Conservation (phyloP, 2,888 invertebrate species). For the Cremastinae sp. region DNA sequence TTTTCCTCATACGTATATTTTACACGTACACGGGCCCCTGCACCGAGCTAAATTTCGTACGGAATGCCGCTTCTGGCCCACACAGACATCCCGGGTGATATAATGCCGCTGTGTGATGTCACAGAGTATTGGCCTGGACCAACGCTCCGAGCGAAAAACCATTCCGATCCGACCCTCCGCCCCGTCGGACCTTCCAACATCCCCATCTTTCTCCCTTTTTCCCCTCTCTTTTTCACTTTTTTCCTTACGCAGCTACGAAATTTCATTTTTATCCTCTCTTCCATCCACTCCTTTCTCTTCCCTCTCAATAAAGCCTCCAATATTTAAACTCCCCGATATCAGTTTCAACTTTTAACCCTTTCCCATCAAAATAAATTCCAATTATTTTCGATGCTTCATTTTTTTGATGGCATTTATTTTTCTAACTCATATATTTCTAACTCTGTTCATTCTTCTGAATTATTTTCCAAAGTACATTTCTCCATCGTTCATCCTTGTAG, state of each 20-base stretch:
- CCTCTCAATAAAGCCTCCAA: too few relatives aligned
- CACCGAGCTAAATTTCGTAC: constrained; percentile 37
- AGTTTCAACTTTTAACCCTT: too few relatives aligned
- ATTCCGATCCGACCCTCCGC: constrained; percentile 21
- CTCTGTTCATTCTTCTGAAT: too few relatives aligned
- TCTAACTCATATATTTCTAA: too few relatives aligned
- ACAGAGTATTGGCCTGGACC: constrained; percentile 30
- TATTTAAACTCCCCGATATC: too few relatives aligned
- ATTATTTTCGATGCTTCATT: too few relatives aligned
- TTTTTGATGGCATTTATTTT: too few relatives aligned
- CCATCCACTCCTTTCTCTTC: neutral
- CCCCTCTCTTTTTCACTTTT: neutral
- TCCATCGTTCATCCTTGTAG: too few relatives aligned
- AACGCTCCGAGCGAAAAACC: constrained; percentile 31
- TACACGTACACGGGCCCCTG: constrained; percentile 31
- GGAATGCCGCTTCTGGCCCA: constrained; percentile 54
- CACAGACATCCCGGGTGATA: constrained; percentile 41
- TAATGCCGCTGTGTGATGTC: constrained; percentile 24
- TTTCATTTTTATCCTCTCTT: neutral
- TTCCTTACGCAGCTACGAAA: neutral
- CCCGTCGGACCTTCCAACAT: neutral
- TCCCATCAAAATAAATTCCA: too few relatives aligned
- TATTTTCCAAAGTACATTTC: too few relatives aligned
- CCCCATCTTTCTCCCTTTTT: constrained; percentile 4
- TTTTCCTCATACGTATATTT: constrained; percentile 3